Evolutionary conservation across 1,140 invertebrate genomes (phyloP), one percentile per base, ranked within the genome.

Genomic region (Maniola jurtina): DNA sequence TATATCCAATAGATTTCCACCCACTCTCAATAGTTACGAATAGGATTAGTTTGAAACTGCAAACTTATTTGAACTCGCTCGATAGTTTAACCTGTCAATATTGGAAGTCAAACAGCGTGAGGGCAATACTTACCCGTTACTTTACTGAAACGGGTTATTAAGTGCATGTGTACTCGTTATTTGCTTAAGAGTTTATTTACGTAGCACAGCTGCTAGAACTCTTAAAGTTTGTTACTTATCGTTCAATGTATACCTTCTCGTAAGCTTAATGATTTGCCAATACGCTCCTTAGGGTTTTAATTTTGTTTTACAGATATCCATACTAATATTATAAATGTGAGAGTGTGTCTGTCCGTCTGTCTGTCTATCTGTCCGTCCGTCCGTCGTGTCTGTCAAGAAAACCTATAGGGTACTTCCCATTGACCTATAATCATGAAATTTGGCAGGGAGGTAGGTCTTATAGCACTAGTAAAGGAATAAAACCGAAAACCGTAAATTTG

Each of bases 101-200:
- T 34, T 14, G 34, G 36, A 67, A 66, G 48, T 61, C 61, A 61
- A 66, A 67, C 42, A 67, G 42, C 59, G 58, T 47, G 40, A 56
- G 59, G 61, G 59, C 72, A 66, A 58, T 47, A 58, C 47, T 55
- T 54, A 70, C 70, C 61, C 64, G 61, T 64, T 71, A 68, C 69
- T 68, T 71, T 70, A 72, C 66, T 72, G 67, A 40, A 59, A 50
- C 66, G 9, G 42, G 6, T 45, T 77, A 76, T 79, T 82, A 79
- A 80, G 75, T 79, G 80, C 75, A 45, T 45, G 9, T 45, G 42
- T 45, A 80, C 68, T 79, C 66, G 70, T 80, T 79, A 79, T 77
- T 81, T 83, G 79, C 77, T 79, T 72, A 73, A 68, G 42, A 80
- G 79, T 84, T 86, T 83, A 86, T 83, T 70, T 73, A 66, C 50